Conservation (phyloP, 2,797 vertebrate genomes). For the Danio aesculapii region DNA sequence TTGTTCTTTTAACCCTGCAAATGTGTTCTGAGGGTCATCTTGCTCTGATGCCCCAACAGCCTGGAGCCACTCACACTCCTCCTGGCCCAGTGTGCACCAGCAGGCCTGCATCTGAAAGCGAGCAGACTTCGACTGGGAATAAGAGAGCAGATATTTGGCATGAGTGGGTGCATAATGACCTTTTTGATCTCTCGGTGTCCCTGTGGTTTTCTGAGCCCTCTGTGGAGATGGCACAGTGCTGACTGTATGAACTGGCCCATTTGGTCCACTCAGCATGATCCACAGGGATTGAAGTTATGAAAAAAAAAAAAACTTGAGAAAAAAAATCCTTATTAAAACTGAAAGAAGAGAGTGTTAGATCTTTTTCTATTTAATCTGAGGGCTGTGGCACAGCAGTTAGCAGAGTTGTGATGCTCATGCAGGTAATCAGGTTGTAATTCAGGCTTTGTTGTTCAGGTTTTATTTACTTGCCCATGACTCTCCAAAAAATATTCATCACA, state of each 20-base stretch:
- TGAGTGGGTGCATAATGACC: slow-evolving; percentile 57
- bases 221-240: slow-evolving; percentile 31
- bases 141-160: slow-evolving; percentile 50
- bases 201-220: slow-evolving; percentile 39
- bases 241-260: slow-evolving; percentile 34
- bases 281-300: slow-evolving; percentile 43
- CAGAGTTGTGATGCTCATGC: neutral
- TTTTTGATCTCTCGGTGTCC: slow-evolving; percentile 52
- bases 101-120: slow-evolving; percentile 33
- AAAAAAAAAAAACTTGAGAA: neutral
- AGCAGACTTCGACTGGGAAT: slow-evolving; percentile 44
- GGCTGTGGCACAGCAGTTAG: neutral
- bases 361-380: slow-evolving; percentile 21
- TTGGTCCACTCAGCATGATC: slow-evolving; percentile 44
- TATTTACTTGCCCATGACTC: no score
- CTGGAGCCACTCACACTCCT: slow-evolving; percentile 29
- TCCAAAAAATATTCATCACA: no score
- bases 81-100: slow-evolving; percentile 31
- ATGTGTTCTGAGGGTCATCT: slow-evolving; percentile 32
- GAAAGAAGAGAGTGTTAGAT: neutral
- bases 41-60: slow-evolving; percentile 52
- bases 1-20: slow-evolving; percentile 14
- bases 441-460: neutral
- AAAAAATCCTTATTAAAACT: slow-evolving; percentile 22
- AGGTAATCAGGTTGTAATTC: neutral